These are phyloP conservation scores for Abramis brama DNA, from an alignment of 2,113 vertebrate species.

Conservation along the genomic window DNA sequence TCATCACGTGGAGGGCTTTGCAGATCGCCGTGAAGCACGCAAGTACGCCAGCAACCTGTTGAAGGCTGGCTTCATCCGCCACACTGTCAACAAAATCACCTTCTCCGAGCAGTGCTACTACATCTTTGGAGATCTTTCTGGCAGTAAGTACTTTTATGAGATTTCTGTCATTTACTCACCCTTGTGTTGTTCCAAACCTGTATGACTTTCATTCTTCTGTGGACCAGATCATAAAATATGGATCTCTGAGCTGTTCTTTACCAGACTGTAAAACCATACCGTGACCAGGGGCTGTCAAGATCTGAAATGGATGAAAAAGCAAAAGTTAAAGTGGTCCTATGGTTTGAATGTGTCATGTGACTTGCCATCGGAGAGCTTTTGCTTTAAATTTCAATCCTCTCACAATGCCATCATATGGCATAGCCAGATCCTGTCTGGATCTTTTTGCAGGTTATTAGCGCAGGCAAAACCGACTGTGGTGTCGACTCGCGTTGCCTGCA, in stretches of 20 bases:
- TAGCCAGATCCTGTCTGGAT: not conserved
- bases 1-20: conserved; percentile 96
- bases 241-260: too few species aligned
- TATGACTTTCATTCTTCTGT: too few species aligned
- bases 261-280: too few species aligned
- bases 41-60: conserved; percentile 98
- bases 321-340: not conserved
- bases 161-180: not conserved
- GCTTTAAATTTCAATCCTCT: not conserved
- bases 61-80: conserved; percentile 96
- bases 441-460: not conserved
- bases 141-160: conserved; percentile 67
- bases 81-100: conserved; percentile 99
- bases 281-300: too few species aligned
- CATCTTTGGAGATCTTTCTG: conserved; percentile 81
- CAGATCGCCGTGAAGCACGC: conserved; percentile 93
- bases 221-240: too few species aligned
- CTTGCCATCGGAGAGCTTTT: not conserved
- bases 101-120: conserved; percentile 99
- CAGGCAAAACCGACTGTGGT: not conserved
- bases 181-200: not conserved
- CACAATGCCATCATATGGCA: not conserved
- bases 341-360: not conserved
- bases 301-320: too few species aligned
- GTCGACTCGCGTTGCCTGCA: not conserved